These are phyloP conservation scores for Ruditapes philippinarum DNA, from an alignment of 1,140 invertebrate species.

Conservation along the genomic window DNA sequence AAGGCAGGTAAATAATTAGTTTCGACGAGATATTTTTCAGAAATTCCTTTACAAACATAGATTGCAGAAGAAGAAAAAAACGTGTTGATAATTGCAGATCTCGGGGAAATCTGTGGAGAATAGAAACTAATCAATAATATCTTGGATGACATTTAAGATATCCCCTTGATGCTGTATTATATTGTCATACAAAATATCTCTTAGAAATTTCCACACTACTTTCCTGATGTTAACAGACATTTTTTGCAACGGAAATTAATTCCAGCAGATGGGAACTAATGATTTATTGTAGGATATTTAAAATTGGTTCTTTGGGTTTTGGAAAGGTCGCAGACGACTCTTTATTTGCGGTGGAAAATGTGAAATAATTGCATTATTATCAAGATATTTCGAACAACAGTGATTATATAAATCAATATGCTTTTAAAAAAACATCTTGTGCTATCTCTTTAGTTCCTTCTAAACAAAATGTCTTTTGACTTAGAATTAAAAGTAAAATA, in stretches of 20 bases:
- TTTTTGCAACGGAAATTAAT: background rate
- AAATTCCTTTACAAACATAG: too few relatives aligned
- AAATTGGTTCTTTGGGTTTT: background rate
- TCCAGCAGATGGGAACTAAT: background rate
- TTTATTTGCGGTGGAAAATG: background rate
- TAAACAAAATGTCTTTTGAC: too few relatives aligned
- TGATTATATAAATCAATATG: too few relatives aligned
- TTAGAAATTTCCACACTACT: background rate
- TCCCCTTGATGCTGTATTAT: constrained; percentile 2
- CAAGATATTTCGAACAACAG: too few relatives aligned
- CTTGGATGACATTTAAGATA: background rate
- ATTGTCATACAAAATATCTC: background rate
- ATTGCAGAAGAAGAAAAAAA: background rate
- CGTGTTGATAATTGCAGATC: background rate
- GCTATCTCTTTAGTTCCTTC: too few relatives aligned
- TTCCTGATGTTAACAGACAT: background rate
- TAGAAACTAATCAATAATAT: background rate
- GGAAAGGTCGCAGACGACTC: background rate
- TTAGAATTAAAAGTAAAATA: too few relatives aligned
- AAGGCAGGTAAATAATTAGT: too few relatives aligned
- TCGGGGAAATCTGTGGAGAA: background rate
- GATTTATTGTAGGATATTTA: background rate
- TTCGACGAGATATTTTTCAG: too few relatives aligned
- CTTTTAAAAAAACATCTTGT: too few relatives aligned
- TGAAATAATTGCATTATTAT: too few relatives aligned